Evolutionary conservation across 2,113 vertebrate genomes (phyloP).

Genomic region (Cynopterus brachyotis): DNA sequence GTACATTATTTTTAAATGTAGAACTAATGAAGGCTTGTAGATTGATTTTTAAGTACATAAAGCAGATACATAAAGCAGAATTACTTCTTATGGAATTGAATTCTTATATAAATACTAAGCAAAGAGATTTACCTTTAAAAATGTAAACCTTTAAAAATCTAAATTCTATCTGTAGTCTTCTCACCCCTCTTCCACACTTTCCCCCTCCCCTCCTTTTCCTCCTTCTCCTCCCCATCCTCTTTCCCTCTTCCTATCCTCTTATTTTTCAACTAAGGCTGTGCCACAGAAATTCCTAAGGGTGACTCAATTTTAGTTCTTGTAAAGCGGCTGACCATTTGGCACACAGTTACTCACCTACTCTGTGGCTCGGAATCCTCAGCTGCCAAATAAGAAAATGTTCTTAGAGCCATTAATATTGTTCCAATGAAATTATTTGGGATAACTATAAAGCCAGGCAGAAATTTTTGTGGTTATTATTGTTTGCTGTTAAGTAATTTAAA

Average conservation of each 20-base stretch:
- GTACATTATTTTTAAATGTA: neutral
- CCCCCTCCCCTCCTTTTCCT: neutral
- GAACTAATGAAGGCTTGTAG: neutral
- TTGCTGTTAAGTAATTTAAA: neutral
- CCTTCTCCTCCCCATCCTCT: neutral
- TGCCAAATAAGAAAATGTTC: neutral
- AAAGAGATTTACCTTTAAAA: neutral
- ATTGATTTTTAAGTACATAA: constrained; percentile 12
- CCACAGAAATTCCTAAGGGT: neutral
- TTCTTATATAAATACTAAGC: neutral
- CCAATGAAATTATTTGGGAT: neutral
- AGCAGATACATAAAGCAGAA: neutral
- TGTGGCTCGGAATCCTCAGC: neutral
- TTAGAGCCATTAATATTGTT: neutral
- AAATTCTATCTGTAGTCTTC: neutral
- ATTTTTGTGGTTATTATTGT: neutral
- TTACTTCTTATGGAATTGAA: neutral
- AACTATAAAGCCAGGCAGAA: neutral
- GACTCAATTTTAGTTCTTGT: neutral
- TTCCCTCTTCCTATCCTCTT: neutral
- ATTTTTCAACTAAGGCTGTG: neutral
- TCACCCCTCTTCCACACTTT: neutral
- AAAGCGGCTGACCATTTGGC: neutral
- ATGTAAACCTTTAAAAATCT: neutral
- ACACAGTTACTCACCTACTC: neutral